Evolutionary conservation across 2,888 invertebrate genomes (phyloP).

Genomic region (Mallateleia sp.): DNA sequence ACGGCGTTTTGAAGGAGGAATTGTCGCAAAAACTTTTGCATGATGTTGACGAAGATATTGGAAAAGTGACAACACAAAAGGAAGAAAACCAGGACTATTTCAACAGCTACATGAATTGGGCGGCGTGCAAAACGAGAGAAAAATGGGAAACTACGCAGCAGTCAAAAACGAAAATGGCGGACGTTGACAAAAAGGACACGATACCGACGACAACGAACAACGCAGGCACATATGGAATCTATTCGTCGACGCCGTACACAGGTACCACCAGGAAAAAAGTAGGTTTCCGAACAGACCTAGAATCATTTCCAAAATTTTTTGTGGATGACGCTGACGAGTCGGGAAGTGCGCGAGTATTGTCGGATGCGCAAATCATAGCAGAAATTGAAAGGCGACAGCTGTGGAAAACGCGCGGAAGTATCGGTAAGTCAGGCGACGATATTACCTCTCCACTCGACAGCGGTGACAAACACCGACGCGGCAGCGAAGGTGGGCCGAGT

Average conservation of each 20-base stretch:
- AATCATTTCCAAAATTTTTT: background rate
- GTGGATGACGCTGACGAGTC: background rate
- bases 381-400: background rate
- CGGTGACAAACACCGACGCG: background rate
- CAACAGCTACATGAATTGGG: background rate
- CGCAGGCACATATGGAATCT: background rate
- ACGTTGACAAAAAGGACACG: background rate
- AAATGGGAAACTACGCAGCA: background rate
- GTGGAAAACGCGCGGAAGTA: background rate
- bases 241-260: background rate
- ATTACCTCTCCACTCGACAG: background rate
- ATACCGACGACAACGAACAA: background rate
- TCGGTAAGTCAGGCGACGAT: background rate
- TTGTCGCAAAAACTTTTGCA: background rate
- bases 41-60: background rate
- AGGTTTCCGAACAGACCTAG: background rate
- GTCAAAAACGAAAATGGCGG: background rate
- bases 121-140: background rate
- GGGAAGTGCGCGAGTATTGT: background rate
- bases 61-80: too few species aligned
- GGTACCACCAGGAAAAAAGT: background rate
- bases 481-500: background rate
- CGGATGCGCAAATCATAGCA: background rate
- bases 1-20: background rate
- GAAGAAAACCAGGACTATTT: too few species aligned